These are phyloP conservation scores for Hydrotaea diabolus DNA, from an alignment of 2,888 invertebrate genomes.

Conservation along the genomic window DNA sequence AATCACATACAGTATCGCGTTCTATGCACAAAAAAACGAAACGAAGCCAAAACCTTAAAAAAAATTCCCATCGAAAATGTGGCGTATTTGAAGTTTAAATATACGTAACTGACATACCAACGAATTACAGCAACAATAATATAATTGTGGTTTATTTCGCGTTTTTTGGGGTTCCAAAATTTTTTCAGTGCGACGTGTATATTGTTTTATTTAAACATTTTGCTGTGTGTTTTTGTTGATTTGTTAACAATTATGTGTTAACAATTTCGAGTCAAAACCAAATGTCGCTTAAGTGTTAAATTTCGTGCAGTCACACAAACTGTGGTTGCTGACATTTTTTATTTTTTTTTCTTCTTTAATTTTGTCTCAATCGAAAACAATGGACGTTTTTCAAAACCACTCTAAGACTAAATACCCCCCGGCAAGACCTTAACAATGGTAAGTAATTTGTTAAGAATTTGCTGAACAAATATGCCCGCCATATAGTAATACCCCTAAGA, in stretches of 20 bases:
- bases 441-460: conserved; percentile 35
- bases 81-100: not conserved
- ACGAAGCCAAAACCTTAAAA: not conserved
- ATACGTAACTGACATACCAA: not conserved
- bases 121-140: not conserved
- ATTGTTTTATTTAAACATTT: conserved; percentile 2
- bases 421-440: conserved; percentile 25
- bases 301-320: not conserved
- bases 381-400: conserved; percentile 8
- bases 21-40: not conserved
- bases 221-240: not conserved
- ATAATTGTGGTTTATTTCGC: not conserved
- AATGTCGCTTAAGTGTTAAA: conserved; percentile 18
- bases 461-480: conserved; percentile 17
- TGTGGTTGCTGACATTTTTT: too few species aligned
- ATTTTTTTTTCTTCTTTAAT: not conserved
- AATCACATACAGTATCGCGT: not conserved
- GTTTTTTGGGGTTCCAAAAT: not conserved
- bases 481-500: not conserved
- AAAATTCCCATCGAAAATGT: conserved; percentile 25
- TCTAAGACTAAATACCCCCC: not conserved
- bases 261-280: not conserved
- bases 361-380: not conserved
- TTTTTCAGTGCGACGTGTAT: not conserved
- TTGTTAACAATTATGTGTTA: conserved; percentile 29